These are phyloP conservation scores for Chunga burmeisteri DNA, from an alignment of 2,113 vertebrate species.

Conservation along the genomic window DNA sequence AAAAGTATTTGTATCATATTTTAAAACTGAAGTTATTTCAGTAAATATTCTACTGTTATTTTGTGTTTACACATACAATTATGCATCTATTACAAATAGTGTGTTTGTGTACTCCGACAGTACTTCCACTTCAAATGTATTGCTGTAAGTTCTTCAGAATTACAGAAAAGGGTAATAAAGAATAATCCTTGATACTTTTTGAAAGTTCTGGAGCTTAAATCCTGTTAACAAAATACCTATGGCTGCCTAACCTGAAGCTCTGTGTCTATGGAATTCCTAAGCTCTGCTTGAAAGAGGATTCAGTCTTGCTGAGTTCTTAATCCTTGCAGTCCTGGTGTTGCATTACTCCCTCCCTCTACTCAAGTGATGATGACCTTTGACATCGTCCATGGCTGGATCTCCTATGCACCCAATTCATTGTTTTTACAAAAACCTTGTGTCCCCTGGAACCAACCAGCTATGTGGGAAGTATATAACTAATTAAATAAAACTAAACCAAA, in stretches of 20 bases:
- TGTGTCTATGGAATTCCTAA: background rate
- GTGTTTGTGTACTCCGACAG: background rate
- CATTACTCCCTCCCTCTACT: background rate
- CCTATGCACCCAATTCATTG: background rate
- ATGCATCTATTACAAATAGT: background rate
- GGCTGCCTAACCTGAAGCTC: background rate
- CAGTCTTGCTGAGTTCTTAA: rapidly evolving
- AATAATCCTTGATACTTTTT: background rate
- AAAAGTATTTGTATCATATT: background rate
- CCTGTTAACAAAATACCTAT: background rate
- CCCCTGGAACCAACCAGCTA: background rate
- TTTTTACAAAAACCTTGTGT: background rate
- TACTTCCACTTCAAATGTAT: background rate
- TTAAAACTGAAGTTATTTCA: background rate
- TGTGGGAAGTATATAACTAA: background rate
- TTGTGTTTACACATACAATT: background rate
- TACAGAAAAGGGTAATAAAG: background rate
- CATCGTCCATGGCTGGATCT: background rate
- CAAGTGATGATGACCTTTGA: background rate
- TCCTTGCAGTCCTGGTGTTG: background rate
- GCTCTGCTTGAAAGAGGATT: background rate
- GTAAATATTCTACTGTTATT: background rate
- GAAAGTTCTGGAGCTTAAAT: background rate
- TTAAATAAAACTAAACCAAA: background rate
- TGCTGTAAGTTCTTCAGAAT: background rate